phyloP scores from a whole-genome alignment of 2,113 vertebrate genomes.

The Microcebus jonahi region DNA sequence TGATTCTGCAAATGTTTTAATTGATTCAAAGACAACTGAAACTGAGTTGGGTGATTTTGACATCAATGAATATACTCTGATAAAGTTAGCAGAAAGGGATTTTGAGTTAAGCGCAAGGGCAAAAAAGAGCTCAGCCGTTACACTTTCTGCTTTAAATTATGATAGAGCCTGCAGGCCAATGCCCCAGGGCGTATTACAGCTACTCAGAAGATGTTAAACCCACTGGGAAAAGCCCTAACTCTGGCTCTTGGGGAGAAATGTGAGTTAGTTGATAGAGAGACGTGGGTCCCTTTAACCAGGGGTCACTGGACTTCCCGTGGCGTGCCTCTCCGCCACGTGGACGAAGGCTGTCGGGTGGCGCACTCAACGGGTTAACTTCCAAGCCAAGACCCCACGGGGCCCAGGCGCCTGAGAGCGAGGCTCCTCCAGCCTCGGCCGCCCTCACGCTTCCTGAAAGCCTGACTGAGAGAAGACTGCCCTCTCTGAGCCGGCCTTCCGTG shows the following conservation, averaged over 20 bases:
- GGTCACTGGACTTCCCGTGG: background rate
- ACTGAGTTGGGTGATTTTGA: constrained; percentile 59
- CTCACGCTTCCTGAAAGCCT: background rate
- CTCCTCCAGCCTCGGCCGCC: background rate
- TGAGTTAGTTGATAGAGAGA: background rate
- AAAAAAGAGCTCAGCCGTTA: background rate
- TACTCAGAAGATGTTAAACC: background rate
- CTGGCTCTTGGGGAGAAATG: background rate
- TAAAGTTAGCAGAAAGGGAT: constrained; percentile 68
- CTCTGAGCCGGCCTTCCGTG: background rate
- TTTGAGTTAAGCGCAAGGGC: constrained; percentile 34
- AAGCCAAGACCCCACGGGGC: background rate
- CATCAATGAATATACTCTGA: constrained; percentile 70
- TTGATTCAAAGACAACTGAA: constrained; percentile 67
- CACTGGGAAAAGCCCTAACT: background rate
- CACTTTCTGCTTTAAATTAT: background rate
- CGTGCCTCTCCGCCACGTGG: background rate
- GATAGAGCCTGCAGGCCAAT: background rate
- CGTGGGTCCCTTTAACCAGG: background rate
- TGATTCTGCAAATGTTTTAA: constrained; percentile 30
- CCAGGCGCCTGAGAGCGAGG: background rate
- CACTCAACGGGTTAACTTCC: background rate
- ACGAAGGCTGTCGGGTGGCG: background rate
- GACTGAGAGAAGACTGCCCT: background rate
- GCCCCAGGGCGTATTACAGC: background rate